Evolutionary conservation across 2,888 invertebrate genomes (phyloP).

Genomic region (Callyntrura guangdongensis): DNA sequence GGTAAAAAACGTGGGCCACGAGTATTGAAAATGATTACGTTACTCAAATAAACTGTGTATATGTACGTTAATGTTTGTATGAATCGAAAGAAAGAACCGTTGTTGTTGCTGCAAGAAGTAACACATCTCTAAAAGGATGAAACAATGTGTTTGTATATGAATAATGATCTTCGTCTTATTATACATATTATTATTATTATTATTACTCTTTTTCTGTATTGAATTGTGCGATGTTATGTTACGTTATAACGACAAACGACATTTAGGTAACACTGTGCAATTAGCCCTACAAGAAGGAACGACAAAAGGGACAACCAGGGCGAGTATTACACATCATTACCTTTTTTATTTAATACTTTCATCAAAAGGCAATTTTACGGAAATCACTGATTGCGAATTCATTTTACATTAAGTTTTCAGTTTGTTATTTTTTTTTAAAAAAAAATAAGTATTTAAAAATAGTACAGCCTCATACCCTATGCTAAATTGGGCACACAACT

Average conservation of each 20-base stretch:
- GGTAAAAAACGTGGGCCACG: slow-evolving; percentile 7
- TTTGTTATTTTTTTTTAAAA: too few relatives aligned
- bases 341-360: too few relatives aligned
- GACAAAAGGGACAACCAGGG: too few relatives aligned
- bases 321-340: too few relatives aligned
- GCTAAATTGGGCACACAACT: too few relatives aligned
- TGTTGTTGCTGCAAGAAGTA: slow-evolving; percentile 18
- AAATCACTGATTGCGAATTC: too few relatives aligned
- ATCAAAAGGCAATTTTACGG: too few relatives aligned
- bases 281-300: too few relatives aligned
- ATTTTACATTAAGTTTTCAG: too few relatives aligned
- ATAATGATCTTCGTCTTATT: background rate
- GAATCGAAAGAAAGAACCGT: slow-evolving; percentile 64
- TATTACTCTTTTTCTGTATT: background rate
- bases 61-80: slow-evolving; percentile 10
- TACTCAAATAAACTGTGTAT: slow-evolving; percentile 16
- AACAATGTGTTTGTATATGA: background rate
- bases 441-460: too few relatives aligned
- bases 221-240: slow-evolving; percentile 12
- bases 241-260: background rate
- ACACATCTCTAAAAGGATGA: slow-evolving; percentile 32
- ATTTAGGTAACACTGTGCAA: background rate
- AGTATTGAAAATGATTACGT: slow-evolving; percentile 25
- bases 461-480: too few relatives aligned
- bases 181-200: background rate